Evolutionary conservation across 2,888 invertebrate genomes (phyloP), one percentile per base, ranked within the genome.

Genomic region (Spodoptera exigua): DNA sequence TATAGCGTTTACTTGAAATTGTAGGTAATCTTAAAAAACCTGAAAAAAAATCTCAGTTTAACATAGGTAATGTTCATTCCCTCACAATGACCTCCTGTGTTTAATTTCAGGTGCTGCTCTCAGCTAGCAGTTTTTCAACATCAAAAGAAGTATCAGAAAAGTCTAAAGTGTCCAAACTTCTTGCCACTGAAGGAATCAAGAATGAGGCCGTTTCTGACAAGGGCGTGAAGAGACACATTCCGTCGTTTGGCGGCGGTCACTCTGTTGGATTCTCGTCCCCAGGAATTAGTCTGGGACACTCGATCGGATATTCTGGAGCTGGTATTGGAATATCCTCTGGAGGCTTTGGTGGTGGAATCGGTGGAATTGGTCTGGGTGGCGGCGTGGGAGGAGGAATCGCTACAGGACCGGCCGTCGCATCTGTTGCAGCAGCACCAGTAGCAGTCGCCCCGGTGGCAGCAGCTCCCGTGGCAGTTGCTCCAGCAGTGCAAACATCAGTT

Each of bases 401-500:
- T 0, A 32, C 49, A 10, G 66, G 66, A 9, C 70, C 63, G 7
- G 70, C 63, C 13, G 5, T 70, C 10, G 35, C 64, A n/a, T 37
- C 46, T 61, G 61, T 74, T 61, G 56, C 58, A 17, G 82, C 82
- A 41, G 70, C 52, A 5, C 32, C 67, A 0, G 61, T 61, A 7
- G 60, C 69, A 0, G 56, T 34, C 72, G 54, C 49, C 68, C 79
- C 44, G 85, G 85, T 2, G 2, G 71, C 80, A 1, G 76, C 81
- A 0, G 81, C 76, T 5, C 78, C 80, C 0, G 81, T 82, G 2
- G 83, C 81, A 3, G 81, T 81, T 3, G 84, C 82, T 0, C 76
- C 82, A 11, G 81, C 86, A 27, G 90, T 91, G 9, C 91, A 91
- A 70, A 91, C 91, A 5, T 89, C 93, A 10, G 89, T 92, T 7